A percentile compares a stretch with the other conserved stretches of the same genome.
Evolutionary conservation across 2,797 vertebrate genomes (phyloP).

Genomic region (Nothura maculosa): DNA sequence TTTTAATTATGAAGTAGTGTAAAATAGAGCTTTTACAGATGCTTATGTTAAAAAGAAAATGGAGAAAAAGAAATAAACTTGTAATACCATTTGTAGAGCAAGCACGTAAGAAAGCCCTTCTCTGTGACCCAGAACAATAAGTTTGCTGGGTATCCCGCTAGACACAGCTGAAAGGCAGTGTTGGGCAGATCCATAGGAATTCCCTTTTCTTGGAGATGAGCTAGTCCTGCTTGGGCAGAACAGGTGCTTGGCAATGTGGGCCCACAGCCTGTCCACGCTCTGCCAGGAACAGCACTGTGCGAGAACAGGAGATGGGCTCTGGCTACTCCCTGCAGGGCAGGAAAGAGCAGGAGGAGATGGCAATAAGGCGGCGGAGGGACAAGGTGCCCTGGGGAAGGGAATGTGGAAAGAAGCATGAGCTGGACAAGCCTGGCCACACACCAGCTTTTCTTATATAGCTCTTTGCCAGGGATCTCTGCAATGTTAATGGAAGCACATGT

Average conservation of each 20-base stretch:
- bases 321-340: conserved; percentile 9
- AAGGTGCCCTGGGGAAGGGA: not conserved
- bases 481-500: fast-evolving
- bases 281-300: not conserved
- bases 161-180: conserved; percentile 48
- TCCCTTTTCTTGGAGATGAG: not conserved
- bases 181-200: not conserved
- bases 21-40: conserved; percentile 70
- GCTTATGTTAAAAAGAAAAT: conserved; percentile 57
- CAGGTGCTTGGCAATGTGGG: not conserved
- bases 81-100: conserved; percentile 78
- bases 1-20: conserved; percentile 66
- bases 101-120: conserved; percentile 67
- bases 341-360: not conserved
- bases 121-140: conserved; percentile 71
- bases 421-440: not conserved
- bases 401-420: not conserved
- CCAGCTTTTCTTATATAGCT: not conserved
- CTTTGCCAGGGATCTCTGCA: not conserved
- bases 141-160: conserved; percentile 71
- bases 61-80: conserved; percentile 76
- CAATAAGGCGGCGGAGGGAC: not conserved
- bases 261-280: not conserved
- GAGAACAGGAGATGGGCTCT: conserved; percentile 47
- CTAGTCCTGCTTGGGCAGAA: not conserved